Conservation (phyloP, 2,113 vertebrate species). For the Heloderma charlesbogerti region DNA sequence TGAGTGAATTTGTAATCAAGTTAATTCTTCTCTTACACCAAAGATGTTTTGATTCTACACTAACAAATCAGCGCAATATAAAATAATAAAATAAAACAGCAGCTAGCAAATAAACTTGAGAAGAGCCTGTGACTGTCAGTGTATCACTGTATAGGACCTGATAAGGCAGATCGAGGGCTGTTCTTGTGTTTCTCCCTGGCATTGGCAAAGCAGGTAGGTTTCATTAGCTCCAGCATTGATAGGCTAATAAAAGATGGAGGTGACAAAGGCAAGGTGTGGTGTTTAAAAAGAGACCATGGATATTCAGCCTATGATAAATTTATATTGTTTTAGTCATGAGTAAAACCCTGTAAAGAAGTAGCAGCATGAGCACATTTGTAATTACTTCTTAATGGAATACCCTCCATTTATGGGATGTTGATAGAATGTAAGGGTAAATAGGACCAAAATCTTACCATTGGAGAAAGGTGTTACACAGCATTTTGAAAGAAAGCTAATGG, state of each 20-base stretch:
- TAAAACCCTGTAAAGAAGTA: no score
- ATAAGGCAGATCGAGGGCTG: neutral
- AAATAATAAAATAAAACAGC: constrained; percentile 16
- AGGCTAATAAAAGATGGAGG: neutral
- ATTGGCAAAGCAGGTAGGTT: constrained; percentile 1
- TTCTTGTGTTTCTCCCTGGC: neutral
- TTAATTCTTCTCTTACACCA: neutral
- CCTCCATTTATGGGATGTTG: no score
- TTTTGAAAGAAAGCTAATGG: neutral
- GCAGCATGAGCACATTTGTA: neutral
- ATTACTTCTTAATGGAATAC: neutral
- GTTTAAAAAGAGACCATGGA: neutral
- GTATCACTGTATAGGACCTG: neutral
- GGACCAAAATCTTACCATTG: neutral
- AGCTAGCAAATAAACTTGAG: neutral
- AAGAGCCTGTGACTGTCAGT: neutral
- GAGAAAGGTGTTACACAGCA: neutral
- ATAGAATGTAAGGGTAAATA: neutral
- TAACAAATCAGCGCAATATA: neutral
- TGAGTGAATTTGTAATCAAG: neutral
- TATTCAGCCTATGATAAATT: neutral
- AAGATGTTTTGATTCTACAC: neutral
- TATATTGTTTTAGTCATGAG: neutral
- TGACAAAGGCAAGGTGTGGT: neutral
- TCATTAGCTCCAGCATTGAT: neutral